Conservation (phyloP, 37 sponge, comb jelly and placozoan genomes). For the Crambe crambe region DNA sequence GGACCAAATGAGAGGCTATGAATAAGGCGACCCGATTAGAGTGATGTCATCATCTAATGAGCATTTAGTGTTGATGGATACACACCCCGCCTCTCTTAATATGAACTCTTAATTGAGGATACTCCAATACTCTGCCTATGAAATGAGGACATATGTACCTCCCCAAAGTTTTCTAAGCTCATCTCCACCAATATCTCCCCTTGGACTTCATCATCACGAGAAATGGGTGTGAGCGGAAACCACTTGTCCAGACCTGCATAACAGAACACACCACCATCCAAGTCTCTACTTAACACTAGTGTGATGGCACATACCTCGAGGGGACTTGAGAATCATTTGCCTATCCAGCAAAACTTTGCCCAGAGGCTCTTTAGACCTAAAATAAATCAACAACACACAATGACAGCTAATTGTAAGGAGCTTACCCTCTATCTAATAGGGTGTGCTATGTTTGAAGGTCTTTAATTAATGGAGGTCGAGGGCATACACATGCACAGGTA, state of each 20-base stretch:
- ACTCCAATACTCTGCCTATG: too few species aligned
- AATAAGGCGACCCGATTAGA: too few species aligned
- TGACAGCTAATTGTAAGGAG: too few species aligned
- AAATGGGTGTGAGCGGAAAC: constrained; percentile 68
- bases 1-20: too few species aligned
- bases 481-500: too few species aligned
- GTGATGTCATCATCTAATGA: too few species aligned
- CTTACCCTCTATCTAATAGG: too few species aligned
- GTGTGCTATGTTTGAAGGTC: too few species aligned
- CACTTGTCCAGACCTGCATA: constrained; percentile 69
- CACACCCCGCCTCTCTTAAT: too few species aligned
- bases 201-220: constrained; percentile 63
- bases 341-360: constrained; percentile 76
- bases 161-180: constrained; percentile 25
- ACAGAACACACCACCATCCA: constrained; percentile 1
- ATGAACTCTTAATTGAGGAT: too few species aligned
- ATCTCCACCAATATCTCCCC: constrained; percentile 78
- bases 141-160: constrained; percentile 16
- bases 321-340: constrained; percentile 25
- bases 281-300: not conserved
- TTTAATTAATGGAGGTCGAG: too few species aligned
- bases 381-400: not conserved
- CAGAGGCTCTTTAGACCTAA: constrained; percentile 63
- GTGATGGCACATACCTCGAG: constrained; percentile 58
- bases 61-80: too few species aligned